Percentiles rank a stretch among this genome's conserved stretches.
These are phyloP conservation scores for Rhodophaea formosa DNA, from an alignment of 2,888 invertebrate genomes.

Conservation along the genomic window DNA sequence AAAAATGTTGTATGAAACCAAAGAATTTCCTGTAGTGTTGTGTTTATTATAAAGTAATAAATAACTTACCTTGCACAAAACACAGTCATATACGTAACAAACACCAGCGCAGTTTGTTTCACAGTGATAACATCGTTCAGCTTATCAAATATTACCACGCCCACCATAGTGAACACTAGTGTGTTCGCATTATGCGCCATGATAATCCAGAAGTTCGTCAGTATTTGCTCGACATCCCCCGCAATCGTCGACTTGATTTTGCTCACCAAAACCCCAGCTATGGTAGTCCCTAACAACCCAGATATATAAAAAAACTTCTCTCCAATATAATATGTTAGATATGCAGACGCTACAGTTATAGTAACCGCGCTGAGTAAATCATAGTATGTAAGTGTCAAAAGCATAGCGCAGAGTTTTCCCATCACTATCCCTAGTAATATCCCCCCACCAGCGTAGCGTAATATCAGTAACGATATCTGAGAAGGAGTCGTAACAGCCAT, in stretches of 20 bases:
- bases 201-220: constrained; percentile 61
- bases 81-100: constrained; percentile 71
- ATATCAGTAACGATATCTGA: constrained; percentile 55
- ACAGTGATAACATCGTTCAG: constrained; percentile 65
- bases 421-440: constrained; percentile 59
- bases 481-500: constrained; percentile 51
- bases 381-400: constrained; percentile 62
- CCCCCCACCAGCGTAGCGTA: constrained; percentile 65
- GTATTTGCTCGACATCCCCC: constrained; percentile 62
- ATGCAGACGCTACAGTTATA: constrained; percentile 60
- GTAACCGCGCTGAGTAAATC: constrained; percentile 62
- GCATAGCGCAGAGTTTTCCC: constrained; percentile 55
- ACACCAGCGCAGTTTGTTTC: constrained; percentile 59
- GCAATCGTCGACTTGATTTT: constrained; percentile 61
- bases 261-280: constrained; percentile 63
- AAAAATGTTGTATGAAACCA: no score
- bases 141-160: constrained; percentile 81
- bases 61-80: constrained; percentile 62
- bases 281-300: constrained; percentile 59
- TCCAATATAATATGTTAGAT: constrained; percentile 65
- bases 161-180: constrained; percentile 82
- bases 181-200: constrained; percentile 71
- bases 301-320: constrained; percentile 71
- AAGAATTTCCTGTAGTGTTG: no score
- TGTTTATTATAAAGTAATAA: neutral